phyloP scores from a whole-genome alignment of 2,113 vertebrate species.

The Phalacrocorax aristotelis region DNA sequence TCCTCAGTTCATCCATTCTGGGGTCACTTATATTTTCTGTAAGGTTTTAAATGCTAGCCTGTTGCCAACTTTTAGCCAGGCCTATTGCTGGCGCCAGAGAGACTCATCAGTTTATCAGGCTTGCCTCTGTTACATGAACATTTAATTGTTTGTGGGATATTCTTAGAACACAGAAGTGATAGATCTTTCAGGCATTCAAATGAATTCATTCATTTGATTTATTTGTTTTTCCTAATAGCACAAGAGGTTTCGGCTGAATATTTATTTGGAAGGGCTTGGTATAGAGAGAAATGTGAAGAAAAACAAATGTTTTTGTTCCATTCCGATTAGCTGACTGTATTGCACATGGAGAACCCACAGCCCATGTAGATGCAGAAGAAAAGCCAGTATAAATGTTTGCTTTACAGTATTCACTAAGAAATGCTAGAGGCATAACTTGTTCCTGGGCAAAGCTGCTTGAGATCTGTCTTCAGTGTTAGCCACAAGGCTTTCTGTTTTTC shows the following conservation, averaged over 20 bases:
- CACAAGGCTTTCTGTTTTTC: not conserved
- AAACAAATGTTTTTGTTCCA: constrained; percentile 45
- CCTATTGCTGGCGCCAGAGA: constrained; percentile 41
- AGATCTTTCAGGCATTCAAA: constrained; percentile 31
- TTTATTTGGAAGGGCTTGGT: constrained; percentile 25
- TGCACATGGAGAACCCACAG: not conserved
- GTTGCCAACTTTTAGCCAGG: constrained; percentile 34
- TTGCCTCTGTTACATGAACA: constrained; percentile 18
- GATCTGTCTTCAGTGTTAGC: not conserved
- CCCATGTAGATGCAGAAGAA: not conserved
- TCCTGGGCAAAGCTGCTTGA: constrained; percentile 6
- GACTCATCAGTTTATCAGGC: constrained; percentile 55
- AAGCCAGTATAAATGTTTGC: constrained; percentile 61
- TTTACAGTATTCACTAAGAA: constrained; percentile 10
- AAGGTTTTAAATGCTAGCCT: not conserved
- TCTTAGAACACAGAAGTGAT: constrained; percentile 56
- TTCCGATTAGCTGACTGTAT: constrained; percentile 16
- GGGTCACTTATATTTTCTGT: not conserved
- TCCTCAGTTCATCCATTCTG: not conserved
- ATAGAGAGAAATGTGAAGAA: constrained; percentile 40
- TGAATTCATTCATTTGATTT: constrained; percentile 53
- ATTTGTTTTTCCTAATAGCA: constrained; percentile 53
- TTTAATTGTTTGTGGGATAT: constrained; percentile 60
- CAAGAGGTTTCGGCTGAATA: constrained; percentile 25
- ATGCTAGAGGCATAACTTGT: constrained; percentile 1